A percentile compares a stretch with the other conserved stretches of the same genome.
These are phyloP conservation scores for Syrista parreyssii DNA, from an alignment of 2,888 invertebrate genomes.

Conservation along the genomic window DNA sequence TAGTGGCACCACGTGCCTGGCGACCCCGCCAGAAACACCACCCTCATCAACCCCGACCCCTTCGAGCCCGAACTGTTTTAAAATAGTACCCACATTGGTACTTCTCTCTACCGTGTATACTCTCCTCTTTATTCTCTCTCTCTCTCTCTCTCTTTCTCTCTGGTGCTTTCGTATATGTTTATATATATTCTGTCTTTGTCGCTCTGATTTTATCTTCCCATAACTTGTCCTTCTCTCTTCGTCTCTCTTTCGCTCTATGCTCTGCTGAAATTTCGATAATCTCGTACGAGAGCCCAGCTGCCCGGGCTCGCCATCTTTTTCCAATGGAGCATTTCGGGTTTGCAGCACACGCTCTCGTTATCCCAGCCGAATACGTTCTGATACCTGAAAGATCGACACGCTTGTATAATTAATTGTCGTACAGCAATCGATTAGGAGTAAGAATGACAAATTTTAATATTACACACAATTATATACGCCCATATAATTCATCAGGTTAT, in stretches of 20 bases:
- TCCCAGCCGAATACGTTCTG: too few relatives aligned
- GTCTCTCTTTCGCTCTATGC: neutral
- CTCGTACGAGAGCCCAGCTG: too few relatives aligned
- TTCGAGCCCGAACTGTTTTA: conserved; percentile 44
- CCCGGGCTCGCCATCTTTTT: too few relatives aligned
- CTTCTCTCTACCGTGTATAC: conserved; percentile 31
- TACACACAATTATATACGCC: too few relatives aligned
- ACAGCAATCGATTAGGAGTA: too few relatives aligned
- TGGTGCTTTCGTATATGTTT: conserved; percentile 15
- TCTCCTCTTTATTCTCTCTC: conserved; percentile 20
- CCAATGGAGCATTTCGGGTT: too few relatives aligned
- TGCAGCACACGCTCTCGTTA: too few relatives aligned
- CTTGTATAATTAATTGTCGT: too few relatives aligned
- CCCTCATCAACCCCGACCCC: conserved; percentile 33
- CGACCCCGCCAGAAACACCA: conserved; percentile 56
- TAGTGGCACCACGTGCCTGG: conserved; percentile 66
- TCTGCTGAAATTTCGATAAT: too few relatives aligned
- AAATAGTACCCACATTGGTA: conserved; percentile 44
- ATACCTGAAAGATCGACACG: too few relatives aligned
- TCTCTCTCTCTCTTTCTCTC: conserved; percentile 20
- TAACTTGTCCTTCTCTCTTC: neutral
- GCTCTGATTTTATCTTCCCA: neutral
- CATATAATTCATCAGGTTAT: too few relatives aligned
- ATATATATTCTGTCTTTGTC: conserved; percentile 12
- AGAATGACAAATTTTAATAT: too few relatives aligned